phyloP scores from a whole-genome alignment of 2,113 vertebrate genomes.

The Megaceryle torquata region DNA sequence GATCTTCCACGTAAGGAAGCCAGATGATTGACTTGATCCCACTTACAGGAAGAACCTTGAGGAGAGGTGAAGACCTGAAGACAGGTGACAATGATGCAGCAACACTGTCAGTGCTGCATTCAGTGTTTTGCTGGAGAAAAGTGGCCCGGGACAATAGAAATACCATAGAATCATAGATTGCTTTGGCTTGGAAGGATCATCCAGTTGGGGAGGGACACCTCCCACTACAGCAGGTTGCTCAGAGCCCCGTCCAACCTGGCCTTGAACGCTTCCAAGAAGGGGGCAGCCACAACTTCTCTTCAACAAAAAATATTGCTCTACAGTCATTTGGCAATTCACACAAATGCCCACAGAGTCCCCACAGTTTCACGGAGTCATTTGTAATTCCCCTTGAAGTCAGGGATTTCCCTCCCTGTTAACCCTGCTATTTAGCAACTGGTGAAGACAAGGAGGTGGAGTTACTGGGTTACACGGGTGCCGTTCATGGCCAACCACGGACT shows the following conservation, averaged over 20 bases:
- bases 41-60: neutral
- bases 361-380: neutral
- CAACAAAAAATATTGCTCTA: neutral
- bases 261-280: neutral
- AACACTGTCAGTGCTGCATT: neutral
- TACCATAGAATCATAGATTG: neutral
- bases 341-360: neutral
- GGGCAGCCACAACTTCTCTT: neutral
- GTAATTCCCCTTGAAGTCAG: too few species aligned
- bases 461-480: fast-evolving
- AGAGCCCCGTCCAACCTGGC: neutral
- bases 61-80: neutral
- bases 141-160: neutral
- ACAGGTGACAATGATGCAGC: neutral
- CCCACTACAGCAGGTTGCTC: neutral
- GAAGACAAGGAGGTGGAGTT: neutral
- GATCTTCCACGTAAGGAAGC: neutral
- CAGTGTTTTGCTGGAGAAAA: neutral
- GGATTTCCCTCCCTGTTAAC: too few species aligned
- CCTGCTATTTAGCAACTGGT: neutral
- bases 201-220: neutral
- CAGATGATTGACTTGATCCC: neutral
- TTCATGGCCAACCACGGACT: neutral
- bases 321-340: neutral
- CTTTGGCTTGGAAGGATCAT: neutral